A percentile compares a stretch with the other conserved stretches of the same genome.
These are phyloP conservation scores for Petromus typicus DNA, from an alignment of 2,113 vertebrate species.

Conservation along the genomic window DNA sequence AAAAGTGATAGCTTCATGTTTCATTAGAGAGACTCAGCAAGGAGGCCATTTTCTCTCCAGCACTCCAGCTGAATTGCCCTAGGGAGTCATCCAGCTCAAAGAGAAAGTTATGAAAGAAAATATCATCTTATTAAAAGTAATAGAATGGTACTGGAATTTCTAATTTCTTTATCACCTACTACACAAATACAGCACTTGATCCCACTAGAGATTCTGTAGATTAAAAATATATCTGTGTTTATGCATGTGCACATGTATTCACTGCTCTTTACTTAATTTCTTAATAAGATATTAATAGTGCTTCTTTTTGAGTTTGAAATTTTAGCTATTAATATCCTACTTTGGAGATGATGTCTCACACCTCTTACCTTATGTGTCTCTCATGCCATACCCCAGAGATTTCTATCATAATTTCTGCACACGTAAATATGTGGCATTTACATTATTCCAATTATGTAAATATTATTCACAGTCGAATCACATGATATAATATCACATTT, in stretches of 20 bases:
- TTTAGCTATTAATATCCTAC: not conserved
- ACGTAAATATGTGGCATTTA: not conserved
- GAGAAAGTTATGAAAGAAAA: not conserved
- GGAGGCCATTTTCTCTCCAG: not conserved
- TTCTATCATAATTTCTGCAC: not conserved
- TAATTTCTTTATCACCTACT: not conserved
- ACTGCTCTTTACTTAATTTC: not conserved
- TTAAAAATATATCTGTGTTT: not conserved
- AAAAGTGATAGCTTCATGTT: not conserved
- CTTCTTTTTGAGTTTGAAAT: conserved; percentile 10
- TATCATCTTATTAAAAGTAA: not conserved
- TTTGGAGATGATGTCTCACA: not conserved
- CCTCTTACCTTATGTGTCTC: not conserved
- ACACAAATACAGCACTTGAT: not conserved
- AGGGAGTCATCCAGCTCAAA: not conserved
- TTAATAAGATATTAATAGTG: not conserved
- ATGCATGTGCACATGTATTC: no score
- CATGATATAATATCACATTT: not conserved
- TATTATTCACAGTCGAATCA: not conserved
- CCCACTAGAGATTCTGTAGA: not conserved
- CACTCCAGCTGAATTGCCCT: not conserved
- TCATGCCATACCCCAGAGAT: not conserved
- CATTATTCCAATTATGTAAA: not conserved
- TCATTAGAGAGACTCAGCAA: not conserved
- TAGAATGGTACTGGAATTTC: not conserved